Conservation (phyloP, 92 coral and sea anemone genomes). For the Palythoa heliodiscus region DNA sequence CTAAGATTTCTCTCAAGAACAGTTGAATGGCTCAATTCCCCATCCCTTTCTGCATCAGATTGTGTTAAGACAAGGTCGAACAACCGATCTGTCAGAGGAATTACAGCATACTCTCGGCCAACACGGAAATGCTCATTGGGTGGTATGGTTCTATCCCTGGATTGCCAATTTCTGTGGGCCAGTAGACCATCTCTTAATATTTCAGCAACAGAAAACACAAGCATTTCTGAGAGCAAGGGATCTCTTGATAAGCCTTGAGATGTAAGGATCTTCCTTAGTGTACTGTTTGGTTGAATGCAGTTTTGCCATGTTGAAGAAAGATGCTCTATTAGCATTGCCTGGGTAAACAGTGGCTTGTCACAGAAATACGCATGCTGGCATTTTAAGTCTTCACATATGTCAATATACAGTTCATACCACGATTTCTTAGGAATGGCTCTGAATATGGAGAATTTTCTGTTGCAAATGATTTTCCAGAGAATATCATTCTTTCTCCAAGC, state of each 20-base stretch:
- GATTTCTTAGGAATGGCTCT: not conserved
- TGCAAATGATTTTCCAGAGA: not conserved
- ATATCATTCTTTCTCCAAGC: not conserved
- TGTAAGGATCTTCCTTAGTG: not conserved
- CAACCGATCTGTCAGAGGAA: not conserved
- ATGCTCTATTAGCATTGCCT: not conserved
- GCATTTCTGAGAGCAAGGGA: not conserved
- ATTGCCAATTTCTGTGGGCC: not conserved
- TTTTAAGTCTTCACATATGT: not conserved
- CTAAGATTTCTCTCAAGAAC: not conserved
- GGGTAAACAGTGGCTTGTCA: no score
- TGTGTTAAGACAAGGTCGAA: not conserved
- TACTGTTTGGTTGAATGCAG: not conserved
- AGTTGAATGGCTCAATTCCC: not conserved
- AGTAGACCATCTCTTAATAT: no score
- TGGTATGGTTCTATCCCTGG: not conserved
- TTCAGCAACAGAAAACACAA: not conserved
- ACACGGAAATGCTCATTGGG: conserved; percentile 7
- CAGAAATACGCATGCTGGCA: not conserved
- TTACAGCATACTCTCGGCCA: not conserved
- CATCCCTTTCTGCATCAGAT: not conserved
- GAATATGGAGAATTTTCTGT: not conserved
- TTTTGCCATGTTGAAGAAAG: not conserved
- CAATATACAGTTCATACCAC: not conserved
- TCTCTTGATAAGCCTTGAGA: not conserved